Evolutionary conservation across 1,140 invertebrate species (phyloP), one percentile per base, ranked within the genome.

Genomic region (Eueides isabella): DNA sequence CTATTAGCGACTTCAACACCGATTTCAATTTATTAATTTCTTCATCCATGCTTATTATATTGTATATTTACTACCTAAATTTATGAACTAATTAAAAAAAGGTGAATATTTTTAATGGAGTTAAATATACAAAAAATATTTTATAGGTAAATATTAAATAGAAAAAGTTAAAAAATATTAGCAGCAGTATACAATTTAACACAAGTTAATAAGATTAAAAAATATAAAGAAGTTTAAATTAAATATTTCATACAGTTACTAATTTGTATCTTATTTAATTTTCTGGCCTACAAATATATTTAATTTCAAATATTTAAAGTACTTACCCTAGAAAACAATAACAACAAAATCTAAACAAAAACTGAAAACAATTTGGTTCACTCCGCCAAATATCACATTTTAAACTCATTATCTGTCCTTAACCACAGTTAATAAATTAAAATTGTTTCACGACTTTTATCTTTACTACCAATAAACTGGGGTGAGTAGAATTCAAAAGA

Each of bases 1-100:
- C 89, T 65, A 92, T 89, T 33, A 94, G 72, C 12, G 89, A 86
- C 16, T 85, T 80, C n/a, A 94, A 70, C 30, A 81, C 76, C 23
- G 69, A 55, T 71, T 92, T 93, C 31, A 93, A 55, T 31, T 87
- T 74, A 33, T 82, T 81, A 62, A 93, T 38, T 30, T 90, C 85
- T 6, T 85, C 80, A 1, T 83, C 87, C 90, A 92, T 91, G 44
- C 65, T 84, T 31, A 63, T 7, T 4, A 44, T n/a, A 19, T n/a
- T 44, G 7, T 19, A 19, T 44, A 12, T 19, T 14, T 38, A 72
- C 11, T 30, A 63, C 35, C 14, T 5, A 38, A 16, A 16, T 38
- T 5, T 38, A 38, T 16, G 14, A 38, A 38, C 5, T 38, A 30
- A 30, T 30, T 30, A 63, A 16, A 23, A 31, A 2, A 23, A 55